phyloP scores from a whole-genome alignment of 1,140 invertebrate genomes.

The Papilio helenus region DNA sequence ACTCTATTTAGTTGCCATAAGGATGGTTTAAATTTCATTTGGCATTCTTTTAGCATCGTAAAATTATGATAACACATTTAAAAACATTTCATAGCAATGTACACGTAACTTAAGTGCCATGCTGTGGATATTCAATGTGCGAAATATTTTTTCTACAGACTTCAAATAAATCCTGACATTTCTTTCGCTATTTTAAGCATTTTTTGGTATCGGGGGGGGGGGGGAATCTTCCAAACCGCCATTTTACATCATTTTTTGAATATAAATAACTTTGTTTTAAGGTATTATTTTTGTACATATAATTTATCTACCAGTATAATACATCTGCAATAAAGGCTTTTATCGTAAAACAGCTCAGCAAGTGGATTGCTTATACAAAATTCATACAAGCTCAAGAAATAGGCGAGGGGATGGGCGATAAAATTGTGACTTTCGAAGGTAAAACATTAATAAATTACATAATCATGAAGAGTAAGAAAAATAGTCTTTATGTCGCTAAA shows the following conservation, averaged over 20 bases:
- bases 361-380: conserved; percentile 27
- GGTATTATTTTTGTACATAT: background rate
- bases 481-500: background rate
- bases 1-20: background rate
- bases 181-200: too few species aligned
- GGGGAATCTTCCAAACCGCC: too few species aligned
- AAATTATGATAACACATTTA: too few species aligned
- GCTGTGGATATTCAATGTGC: too few species aligned
- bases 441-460: background rate
- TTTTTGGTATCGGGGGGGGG: too few species aligned
- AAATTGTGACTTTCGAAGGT: background rate
- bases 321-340: conserved; percentile 7
- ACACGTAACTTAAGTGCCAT: too few species aligned
- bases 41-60: too few species aligned
- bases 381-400: conserved; percentile 1
- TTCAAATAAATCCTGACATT: too few species aligned
- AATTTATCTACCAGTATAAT: background rate
- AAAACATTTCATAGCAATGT: too few species aligned
- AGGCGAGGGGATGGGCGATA: conserved; percentile 6
- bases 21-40: too few species aligned
- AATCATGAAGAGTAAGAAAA: background rate
- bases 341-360: conserved; percentile 17
- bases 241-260: too few species aligned
- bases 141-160: too few species aligned
- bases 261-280: background rate